Conservation (phyloP, 1,140 invertebrate genomes). For the Drosophila chauvacae region DNA sequence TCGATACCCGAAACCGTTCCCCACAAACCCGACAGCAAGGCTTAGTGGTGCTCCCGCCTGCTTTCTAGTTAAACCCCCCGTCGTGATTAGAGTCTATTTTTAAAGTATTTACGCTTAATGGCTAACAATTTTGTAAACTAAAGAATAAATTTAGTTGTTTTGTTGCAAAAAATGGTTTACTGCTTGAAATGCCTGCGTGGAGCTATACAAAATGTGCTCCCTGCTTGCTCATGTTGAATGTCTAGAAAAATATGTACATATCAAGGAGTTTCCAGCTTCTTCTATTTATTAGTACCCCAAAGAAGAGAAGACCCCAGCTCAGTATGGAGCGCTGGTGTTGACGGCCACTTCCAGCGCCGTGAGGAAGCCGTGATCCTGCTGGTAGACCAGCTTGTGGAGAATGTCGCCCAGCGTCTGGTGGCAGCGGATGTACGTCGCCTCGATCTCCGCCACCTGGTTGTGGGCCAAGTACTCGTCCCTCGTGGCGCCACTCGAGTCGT, state of each 20-base stretch:
- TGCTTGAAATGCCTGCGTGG: no score
- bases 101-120: constrained; percentile 65
- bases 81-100: constrained; percentile 55
- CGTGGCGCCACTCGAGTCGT: not conserved
- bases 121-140: constrained; percentile 47
- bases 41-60: constrained; percentile 11
- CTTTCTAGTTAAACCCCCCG: constrained; percentile 39
- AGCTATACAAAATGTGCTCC: no score
- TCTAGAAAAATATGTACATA: not conserved
- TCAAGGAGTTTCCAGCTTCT: not conserved
- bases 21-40: constrained; percentile 45
- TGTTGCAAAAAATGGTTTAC: constrained; percentile 30
- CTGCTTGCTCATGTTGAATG: no score
- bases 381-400: constrained; percentile 59
- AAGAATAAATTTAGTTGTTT: constrained; percentile 68
- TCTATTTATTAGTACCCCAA: not conserved
- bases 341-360: constrained; percentile 70
- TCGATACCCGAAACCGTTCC: constrained; percentile 74
- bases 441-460: constrained; percentile 69
- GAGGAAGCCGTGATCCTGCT: constrained; percentile 63
- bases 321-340: constrained; percentile 68
- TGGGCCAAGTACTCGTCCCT: constrained; percentile 53
- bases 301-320: constrained; percentile 10
- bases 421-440: constrained; percentile 75
- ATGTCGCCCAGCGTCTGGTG: constrained; percentile 68